Conservation (phyloP, 1,140 invertebrate genomes). For the Drosophila leontia region DNA sequence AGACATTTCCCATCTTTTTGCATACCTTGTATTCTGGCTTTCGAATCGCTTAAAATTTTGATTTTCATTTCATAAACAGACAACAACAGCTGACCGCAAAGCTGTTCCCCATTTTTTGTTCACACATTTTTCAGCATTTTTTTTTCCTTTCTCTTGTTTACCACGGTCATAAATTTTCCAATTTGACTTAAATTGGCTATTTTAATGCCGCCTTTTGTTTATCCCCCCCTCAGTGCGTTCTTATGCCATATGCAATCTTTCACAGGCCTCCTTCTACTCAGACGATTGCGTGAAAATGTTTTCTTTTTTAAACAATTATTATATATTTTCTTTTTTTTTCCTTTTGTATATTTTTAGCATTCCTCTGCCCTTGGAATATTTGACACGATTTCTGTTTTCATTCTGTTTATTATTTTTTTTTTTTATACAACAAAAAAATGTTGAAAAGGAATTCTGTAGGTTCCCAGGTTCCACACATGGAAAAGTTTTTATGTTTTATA, state of each 20-base stretch:
- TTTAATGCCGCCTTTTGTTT: constrained; percentile 26
- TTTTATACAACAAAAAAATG: constrained; percentile 18
- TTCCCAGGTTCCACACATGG: constrained; percentile 14
- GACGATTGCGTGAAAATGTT: constrained; percentile 52
- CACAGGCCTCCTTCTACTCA: constrained; percentile 23
- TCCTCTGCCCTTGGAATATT: constrained; percentile 73
- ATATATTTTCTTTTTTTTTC: constrained; percentile 4
- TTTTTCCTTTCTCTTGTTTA: constrained; percentile 27
- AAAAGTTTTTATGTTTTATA: constrained; percentile 14
- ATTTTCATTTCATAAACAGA: constrained; percentile 21
- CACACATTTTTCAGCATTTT: background rate
- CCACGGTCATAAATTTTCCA: constrained; percentile 63
- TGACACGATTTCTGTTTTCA: constrained; percentile 59
- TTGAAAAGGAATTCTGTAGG: constrained; percentile 1
- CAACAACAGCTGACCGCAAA: constrained; percentile 43
- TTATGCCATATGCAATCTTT: constrained; percentile 66
- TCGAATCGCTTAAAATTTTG: constrained; percentile 1
- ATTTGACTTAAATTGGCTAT: constrained; percentile 50
- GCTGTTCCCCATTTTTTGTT: constrained; percentile 23
- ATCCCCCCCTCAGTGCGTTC: constrained; percentile 3
- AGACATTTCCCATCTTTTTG: constrained; percentile 5
- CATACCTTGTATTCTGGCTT: constrained; percentile 5
- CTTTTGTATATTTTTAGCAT: constrained; percentile 59
- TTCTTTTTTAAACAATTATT: constrained; percentile 38
- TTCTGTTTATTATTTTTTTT: constrained; percentile 16